Conservation (phyloP, 2,888 invertebrate species). For the Frankliniella fusca region DNA sequence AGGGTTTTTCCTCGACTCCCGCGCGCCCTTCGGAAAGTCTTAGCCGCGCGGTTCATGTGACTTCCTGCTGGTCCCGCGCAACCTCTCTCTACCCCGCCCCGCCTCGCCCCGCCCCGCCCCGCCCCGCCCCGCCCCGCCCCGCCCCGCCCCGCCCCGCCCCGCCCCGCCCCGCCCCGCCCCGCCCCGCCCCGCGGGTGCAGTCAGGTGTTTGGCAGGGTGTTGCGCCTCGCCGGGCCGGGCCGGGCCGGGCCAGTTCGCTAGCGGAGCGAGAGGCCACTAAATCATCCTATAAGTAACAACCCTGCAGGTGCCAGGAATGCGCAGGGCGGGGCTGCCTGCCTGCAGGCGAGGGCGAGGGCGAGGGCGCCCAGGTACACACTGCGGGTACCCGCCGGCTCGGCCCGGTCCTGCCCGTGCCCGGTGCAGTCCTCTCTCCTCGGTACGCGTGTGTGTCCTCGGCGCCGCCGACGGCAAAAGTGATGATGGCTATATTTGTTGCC, state of each 20-base stretch:
- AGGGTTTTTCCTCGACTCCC: background rate
- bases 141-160: background rate
- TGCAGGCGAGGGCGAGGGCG: no score
- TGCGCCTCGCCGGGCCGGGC: background rate
- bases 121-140: background rate
- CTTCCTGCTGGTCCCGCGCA: no score
- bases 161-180: slow-evolving; percentile 23
- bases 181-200: slow-evolving; percentile 29
- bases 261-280: background rate
- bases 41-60: background rate
- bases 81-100: background rate
- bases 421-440: background rate
- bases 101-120: background rate
- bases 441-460: no score
- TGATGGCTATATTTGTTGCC: background rate
- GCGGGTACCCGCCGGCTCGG: no score
- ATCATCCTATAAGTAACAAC: slow-evolving; percentile 16
- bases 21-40: background rate
- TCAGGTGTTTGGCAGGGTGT: slow-evolving; percentile 30
- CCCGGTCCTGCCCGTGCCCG: no score
- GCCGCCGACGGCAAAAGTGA: no score
- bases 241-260: no score
- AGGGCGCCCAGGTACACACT: no score
- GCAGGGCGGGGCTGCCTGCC: no score
- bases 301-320: background rate